Evolutionary conservation across 2,797 vertebrate species (phyloP), one percentile per base, ranked within the genome.

Genomic region (Delichon dasypus): DNA sequence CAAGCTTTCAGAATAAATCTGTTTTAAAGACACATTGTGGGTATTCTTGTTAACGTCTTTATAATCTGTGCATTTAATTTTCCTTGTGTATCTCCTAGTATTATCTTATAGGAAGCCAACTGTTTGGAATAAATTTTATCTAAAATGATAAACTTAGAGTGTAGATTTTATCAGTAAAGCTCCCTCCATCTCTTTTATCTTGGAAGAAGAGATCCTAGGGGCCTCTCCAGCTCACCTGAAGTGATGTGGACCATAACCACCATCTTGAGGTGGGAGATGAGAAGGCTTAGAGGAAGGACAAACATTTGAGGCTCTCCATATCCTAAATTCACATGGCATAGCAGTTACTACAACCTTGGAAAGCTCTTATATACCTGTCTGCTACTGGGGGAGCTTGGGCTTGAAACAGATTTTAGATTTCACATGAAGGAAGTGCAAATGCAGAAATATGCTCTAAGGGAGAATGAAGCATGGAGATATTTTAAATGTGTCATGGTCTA

Each of bases 41-140:
- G 64, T 64, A 48, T 48, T 91, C 9, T 64, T 87, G 17, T 61
- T 71, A 66, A 34, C 23, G 3, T 81, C 34, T 42, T 38, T 64
- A 29, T 74, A 80, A 32, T 51, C 34, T 92, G 11, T 76, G 36
- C 44, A 8, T 70, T 68, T 92, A 26, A 80, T 82, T 95, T 92
- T 71, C 53, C 34, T 82, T 9, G 1, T 68, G 27, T 89, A 54
- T 74, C 88, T 88, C 72, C 85, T 93, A 68, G 90, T 80, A 66
- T 68, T 96, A 75, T 45, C 34, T 71, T 77, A 17, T 88, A 88
- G 95, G 87, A 97, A 97, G 91, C 58, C 85, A 91, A 55, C 20
- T 12, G 21, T 89, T 90, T 94, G 91, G 88, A 96, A 73, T 93
- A 88, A 84, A 50, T 17, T 95, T 94, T 75, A 78, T 45, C 58